A percentile compares a stretch with the other conserved stretches of the same genome.
phyloP scores from a whole-genome alignment of 2,797 vertebrate species.

The Amblyopsis hoosieri region DNA sequence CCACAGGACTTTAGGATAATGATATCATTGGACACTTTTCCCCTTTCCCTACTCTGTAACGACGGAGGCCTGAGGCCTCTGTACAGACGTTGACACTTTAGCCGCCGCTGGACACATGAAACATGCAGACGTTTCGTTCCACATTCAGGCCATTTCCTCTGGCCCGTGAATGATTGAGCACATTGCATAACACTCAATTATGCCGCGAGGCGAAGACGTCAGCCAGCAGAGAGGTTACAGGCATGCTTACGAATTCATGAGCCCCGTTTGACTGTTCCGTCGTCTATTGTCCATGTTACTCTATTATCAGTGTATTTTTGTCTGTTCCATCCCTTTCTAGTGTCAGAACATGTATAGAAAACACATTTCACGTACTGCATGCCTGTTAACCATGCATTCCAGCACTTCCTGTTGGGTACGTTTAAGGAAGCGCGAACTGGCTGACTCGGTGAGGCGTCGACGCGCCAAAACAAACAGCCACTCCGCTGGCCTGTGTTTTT shows the following conservation, averaged over 20 bases:
- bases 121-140: conserved; percentile 2
- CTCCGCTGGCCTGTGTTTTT: conserved; percentile 23
- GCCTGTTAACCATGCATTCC: no score
- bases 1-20: no score
- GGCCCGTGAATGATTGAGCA: conserved; percentile 16
- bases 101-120: conserved; percentile 6
- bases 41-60: no score
- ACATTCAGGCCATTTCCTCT: conserved; percentile 9
- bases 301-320: neutral
- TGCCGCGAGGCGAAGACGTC: neutral
- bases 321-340: conserved; percentile 1
- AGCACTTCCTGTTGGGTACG: conserved; percentile 33
- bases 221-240: neutral
- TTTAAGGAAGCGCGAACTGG: conserved; percentile 1
- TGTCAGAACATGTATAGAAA: no score
- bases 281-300: neutral
- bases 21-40: no score
- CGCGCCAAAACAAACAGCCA: no score
- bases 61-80: neutral
- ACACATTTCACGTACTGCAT: no score
- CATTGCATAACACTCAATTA: conserved; percentile 7
- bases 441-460: conserved; percentile 2
- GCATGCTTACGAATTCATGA: neutral
- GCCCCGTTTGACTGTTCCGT: neutral
- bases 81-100: neutral